Conservation (phyloP, 2,888 invertebrate species). For the Hypomecis atomaria region DNA sequence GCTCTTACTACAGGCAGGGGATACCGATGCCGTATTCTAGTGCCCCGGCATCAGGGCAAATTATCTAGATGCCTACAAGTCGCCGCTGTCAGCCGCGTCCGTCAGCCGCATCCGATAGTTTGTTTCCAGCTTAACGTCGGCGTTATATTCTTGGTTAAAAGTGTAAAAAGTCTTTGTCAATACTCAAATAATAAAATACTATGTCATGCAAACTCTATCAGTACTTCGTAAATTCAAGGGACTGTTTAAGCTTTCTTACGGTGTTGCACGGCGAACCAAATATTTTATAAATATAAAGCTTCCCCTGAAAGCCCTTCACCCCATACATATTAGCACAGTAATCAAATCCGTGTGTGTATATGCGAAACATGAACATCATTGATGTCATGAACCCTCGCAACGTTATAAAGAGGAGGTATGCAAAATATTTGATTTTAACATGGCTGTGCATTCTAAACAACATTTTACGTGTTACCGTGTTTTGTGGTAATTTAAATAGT, state of each 20-base stretch:
- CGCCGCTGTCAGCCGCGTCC: too few relatives aligned
- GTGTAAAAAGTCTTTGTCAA: too few relatives aligned
- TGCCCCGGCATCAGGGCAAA: too few relatives aligned
- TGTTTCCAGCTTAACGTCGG: too few relatives aligned
- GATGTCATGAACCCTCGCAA: slow-evolving; percentile 14
- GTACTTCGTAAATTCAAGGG: not conserved
- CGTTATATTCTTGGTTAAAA: too few relatives aligned
- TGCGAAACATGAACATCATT: slow-evolving; percentile 15
- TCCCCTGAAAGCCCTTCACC: slow-evolving; percentile 6
- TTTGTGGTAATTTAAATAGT: too few relatives aligned
- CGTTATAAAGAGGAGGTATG: slow-evolving; percentile 1
- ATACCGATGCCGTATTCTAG: too few relatives aligned
- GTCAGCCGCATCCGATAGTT: too few relatives aligned
- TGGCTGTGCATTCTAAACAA: not conserved
- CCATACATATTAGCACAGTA: slow-evolving; percentile 15
- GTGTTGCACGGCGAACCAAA: not conserved
- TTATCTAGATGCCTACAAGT: too few relatives aligned
- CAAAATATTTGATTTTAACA: slow-evolving; percentile 3
- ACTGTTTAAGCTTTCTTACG: not conserved
- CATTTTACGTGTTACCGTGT: too few relatives aligned
- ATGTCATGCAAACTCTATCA: not conserved
- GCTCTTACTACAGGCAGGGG: too few relatives aligned
- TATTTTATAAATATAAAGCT: slow-evolving; percentile 16
- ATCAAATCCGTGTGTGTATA: slow-evolving; percentile 12
- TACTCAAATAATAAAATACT: too few relatives aligned